Percentiles rank a stretch among this genome's conserved stretches.
These are phyloP conservation scores for Trimorus sp. DNA, from an alignment of 2,888 invertebrate genomes.

Conservation along the genomic window DNA sequence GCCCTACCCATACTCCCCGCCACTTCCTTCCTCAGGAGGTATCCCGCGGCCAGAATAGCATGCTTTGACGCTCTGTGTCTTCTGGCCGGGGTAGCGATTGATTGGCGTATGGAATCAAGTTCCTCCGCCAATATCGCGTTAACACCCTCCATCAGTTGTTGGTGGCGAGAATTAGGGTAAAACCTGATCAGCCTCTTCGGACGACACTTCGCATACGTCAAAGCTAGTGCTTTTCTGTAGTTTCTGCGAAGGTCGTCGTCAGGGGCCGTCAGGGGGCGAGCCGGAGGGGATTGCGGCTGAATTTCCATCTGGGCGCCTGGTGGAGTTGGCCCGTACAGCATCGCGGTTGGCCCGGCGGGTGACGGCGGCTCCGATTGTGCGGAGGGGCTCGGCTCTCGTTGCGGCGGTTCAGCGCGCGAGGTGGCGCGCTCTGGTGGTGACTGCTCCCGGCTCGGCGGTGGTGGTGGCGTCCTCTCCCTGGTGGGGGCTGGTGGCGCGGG, in stretches of 20 bases:
- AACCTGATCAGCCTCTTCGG: slow-evolving; percentile 10
- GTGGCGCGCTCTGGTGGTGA: no score
- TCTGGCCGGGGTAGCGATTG: not conserved
- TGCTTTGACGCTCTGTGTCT: not conserved
- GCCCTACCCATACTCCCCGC: not conserved
- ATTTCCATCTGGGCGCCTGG: no score
- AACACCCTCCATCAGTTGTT: not conserved
- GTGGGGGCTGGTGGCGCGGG: no score
- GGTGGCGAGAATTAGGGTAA: not conserved
- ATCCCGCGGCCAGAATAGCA: slow-evolving; percentile 1
- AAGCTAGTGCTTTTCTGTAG: not conserved
- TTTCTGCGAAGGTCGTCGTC: not conserved
- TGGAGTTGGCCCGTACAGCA: no score
- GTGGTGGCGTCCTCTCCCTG: no score
- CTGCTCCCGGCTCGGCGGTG: no score
- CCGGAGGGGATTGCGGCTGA: no score
- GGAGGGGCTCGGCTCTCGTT: no score
- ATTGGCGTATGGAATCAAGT: not conserved
- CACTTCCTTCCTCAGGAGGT: slow-evolving; percentile 8
- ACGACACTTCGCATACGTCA: slow-evolving; percentile 1
- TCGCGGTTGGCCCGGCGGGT: no score
- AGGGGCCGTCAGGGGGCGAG: not conserved
- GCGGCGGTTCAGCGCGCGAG: no score
- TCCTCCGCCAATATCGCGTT: not conserved
- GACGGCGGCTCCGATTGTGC: no score